phyloP scores from a whole-genome alignment of 1,140 invertebrate species.

The Drosophila serrata region DNA sequence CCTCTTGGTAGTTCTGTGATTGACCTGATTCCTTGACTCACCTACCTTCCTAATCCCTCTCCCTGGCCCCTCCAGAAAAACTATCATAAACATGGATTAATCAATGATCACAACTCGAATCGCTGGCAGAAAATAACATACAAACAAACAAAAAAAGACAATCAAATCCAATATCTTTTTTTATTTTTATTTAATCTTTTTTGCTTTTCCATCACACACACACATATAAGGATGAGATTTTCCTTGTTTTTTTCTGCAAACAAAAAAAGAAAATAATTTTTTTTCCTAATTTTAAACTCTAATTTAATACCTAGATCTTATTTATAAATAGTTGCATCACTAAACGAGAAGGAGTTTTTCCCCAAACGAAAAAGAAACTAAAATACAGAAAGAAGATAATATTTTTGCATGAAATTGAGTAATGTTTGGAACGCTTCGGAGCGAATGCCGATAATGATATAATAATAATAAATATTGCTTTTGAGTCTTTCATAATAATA shows the following conservation, averaged over 20 bases:
- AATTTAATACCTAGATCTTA: conserved; percentile 75
- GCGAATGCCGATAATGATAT: conserved; percentile 26
- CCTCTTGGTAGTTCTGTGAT: conserved; percentile 53
- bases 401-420: conserved; percentile 55
- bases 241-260: conserved; percentile 44
- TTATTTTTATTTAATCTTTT: conserved; percentile 15
- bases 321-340: conserved; percentile 47
- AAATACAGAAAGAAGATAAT: neutral
- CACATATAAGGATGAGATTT: conserved; percentile 28
- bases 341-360: conserved; percentile 12
- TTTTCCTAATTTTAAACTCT: conserved; percentile 60
- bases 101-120: conserved; percentile 83
- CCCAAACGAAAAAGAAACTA: neutral
- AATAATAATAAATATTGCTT: conserved; percentile 68
- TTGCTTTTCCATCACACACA: conserved; percentile 32
- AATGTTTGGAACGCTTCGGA: conserved; percentile 48
- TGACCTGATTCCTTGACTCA: conserved; percentile 20
- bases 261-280: conserved; percentile 40
- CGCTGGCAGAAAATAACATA: conserved; percentile 39
- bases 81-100: conserved; percentile 49
- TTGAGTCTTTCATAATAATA: conserved; percentile 78
- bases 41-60: neutral
- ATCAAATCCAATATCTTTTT: conserved; percentile 10
- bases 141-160: conserved; percentile 1
- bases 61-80: neutral